phyloP scores from a whole-genome alignment of 2,888 invertebrate species.

The Rambutsinella grinnellia region DNA sequence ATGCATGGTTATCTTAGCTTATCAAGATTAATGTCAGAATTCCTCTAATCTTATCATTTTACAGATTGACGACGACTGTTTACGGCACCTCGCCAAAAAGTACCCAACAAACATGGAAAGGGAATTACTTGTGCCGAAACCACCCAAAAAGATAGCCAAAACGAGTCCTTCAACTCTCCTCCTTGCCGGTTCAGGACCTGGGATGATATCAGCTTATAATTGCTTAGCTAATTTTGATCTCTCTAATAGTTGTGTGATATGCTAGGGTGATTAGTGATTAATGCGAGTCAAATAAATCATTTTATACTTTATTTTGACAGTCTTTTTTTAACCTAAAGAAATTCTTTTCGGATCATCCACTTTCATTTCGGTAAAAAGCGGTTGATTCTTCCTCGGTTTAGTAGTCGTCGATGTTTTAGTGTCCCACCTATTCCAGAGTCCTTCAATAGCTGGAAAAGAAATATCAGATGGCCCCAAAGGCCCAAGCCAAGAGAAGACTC shows the following conservation, averaged over 20 bases:
- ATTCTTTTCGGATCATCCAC: not conserved
- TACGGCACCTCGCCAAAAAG: slow-evolving; percentile 34
- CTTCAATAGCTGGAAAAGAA: not conserved
- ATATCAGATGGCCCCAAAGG: slow-evolving; percentile 33
- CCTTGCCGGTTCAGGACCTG: not conserved
- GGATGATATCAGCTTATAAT: slow-evolving; percentile 10
- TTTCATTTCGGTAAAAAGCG: not conserved
- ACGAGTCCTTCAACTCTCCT: not conserved
- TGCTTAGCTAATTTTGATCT: slow-evolving; percentile 15
- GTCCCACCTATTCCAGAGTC: slow-evolving; percentile 22
- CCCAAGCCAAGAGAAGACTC: slow-evolving; percentile 46
- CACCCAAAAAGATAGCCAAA: slow-evolving; percentile 1
- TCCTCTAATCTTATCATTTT: slow-evolving; percentile 4
- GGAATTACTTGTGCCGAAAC: slow-evolving; percentile 45
- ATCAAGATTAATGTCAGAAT: too few relatives aligned
- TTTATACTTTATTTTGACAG: too few relatives aligned
- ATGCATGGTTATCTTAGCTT: not conserved
- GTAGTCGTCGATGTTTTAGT: slow-evolving; percentile 5
- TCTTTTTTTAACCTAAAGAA: too few relatives aligned
- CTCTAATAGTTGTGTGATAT: slow-evolving; percentile 24
- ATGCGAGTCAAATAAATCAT: not conserved
- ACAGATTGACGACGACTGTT: slow-evolving; percentile 51
- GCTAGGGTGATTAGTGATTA: too few relatives aligned
- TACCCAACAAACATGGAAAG: slow-evolving; percentile 42
- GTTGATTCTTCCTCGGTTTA: not conserved